Conservation (phyloP, 1,140 invertebrate genomes). For the Drosophila jambulina region DNA sequence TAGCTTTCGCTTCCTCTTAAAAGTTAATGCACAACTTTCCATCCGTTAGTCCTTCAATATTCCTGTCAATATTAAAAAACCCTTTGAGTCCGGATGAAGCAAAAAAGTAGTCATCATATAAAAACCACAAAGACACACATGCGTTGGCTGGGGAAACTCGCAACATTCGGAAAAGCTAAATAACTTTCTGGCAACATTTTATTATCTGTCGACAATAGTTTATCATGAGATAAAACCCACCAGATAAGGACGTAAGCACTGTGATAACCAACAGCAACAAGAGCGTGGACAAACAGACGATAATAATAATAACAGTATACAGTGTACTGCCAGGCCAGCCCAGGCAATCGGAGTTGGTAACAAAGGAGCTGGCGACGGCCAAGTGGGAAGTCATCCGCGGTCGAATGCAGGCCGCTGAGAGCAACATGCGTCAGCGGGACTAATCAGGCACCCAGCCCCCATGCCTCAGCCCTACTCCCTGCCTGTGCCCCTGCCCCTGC, state of each 20-base stretch:
- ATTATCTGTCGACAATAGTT: constrained; percentile 76
- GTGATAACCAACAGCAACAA: constrained; percentile 64
- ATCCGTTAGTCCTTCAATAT: background rate
- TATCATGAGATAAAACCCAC: constrained; percentile 73
- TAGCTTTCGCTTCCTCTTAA: background rate
- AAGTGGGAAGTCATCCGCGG: constrained; percentile 40
- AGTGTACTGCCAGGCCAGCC: constrained; percentile 8
- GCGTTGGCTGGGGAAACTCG: constrained; percentile 10
- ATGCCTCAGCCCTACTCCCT: constrained; percentile 10
- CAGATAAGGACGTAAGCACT: constrained; percentile 71
- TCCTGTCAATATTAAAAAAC: constrained; percentile 27
- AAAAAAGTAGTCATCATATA: constrained; percentile 21
- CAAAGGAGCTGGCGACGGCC: constrained; percentile 45
- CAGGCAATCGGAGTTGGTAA: constrained; percentile 61
- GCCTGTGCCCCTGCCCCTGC: background rate
- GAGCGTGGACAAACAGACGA: constrained; percentile 73
- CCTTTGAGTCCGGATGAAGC: constrained; percentile 29
- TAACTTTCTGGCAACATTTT: constrained; percentile 63
- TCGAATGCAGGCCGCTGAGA: constrained; percentile 64
- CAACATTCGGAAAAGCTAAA: constrained; percentile 35
- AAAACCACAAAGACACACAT: constrained; percentile 28
- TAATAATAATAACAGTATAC: constrained; percentile 80
- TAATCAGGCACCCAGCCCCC: constrained; percentile 64
- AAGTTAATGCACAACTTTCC: constrained; percentile 3
- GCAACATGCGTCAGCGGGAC: constrained; percentile 68